Evolutionary conservation across 2,888 invertebrate species (phyloP), one percentile per base, ranked within the genome.

Genomic region (Galeruca laticollis): DNA sequence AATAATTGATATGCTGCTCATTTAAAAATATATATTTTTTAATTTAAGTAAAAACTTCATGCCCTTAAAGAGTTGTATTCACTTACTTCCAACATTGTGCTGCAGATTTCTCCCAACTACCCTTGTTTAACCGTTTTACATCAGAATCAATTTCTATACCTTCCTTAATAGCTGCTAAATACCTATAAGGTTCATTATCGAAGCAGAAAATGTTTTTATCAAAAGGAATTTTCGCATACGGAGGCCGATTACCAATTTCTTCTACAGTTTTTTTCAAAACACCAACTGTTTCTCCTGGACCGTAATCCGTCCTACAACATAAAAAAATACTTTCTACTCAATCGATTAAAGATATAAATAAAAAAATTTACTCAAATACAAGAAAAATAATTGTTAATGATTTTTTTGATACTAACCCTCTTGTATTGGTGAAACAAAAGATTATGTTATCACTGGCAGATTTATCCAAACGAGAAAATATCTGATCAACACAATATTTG

Each of bases 121-220:
- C 72, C n/a, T 63, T 71, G 52, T 65, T 71, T 40, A 56, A 60
- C 2, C 60, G 20, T 47, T 74, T 73, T 9, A 72, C 47, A 0
- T 68, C 40, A 15, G 69, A 56, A 26, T 61, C 68, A 35, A 79
- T 73, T 15, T 73, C 63, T n/a, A 79, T 59, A n/a, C 74, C 76
- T 40, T 78, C 63, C 54, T 82, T 78, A n/a, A 75, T 60, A 15
- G 82, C 83, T 10, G 81, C 80, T 65, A 84, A 73, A 75, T 78
- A 81, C 54, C 80, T 76, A 66, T 84, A 84, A 11, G 79, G 77
- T 71, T 84, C 84, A 71, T 84, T 84, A 63, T 84, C 84, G 51
- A 84, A 79, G 69, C 82, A 83, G 69, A 84, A 84, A 3, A 80
- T 77, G 59, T 84, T 84, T 2, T 78, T 74, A 6, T 75, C 73